Conservation (phyloP, 2,888 invertebrate genomes). For the Arge pagana region DNA sequence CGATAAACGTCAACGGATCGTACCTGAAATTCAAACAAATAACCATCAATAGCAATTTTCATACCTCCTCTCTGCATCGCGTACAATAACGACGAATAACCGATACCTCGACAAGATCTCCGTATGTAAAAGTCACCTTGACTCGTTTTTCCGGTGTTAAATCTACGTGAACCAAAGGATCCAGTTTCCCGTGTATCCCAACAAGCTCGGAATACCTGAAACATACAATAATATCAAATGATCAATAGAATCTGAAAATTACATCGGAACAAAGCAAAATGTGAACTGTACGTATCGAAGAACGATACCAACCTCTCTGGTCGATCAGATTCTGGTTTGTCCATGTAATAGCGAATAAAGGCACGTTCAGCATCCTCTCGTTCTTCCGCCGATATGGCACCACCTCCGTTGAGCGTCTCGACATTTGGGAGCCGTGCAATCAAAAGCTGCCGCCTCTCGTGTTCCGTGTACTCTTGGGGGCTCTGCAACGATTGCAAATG, state of each 20-base stretch:
- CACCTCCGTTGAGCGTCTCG: constrained; percentile 86
- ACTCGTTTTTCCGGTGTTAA: constrained; percentile 85
- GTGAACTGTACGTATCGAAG: not conserved
- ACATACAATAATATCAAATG: constrained; percentile 33
- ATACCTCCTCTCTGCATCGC: no score
- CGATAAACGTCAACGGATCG: constrained; percentile 61
- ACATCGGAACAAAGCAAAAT: not conserved
- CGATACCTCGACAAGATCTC: constrained; percentile 70
- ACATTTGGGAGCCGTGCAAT: constrained; percentile 88
- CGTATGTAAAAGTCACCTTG: constrained; percentile 82
- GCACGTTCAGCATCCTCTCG: constrained; percentile 91
- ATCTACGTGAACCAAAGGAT: constrained; percentile 87
- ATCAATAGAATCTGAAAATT: not conserved
- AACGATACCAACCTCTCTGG: constrained; percentile 70
- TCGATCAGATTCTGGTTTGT: constrained; percentile 80
- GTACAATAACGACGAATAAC: no score
- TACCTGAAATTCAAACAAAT: constrained; percentile 42
- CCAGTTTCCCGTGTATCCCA: constrained; percentile 84
- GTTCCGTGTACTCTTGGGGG: constrained; percentile 80
- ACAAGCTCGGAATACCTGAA: constrained; percentile 81
- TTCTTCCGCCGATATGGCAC: constrained; percentile 80
- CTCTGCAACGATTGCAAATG: constrained; percentile 41
- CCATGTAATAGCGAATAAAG: constrained; percentile 91
- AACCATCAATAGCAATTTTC: no score
- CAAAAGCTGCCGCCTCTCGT: constrained; percentile 83